A percentile compares a stretch with the other conserved stretches of the same genome.
Conservation (phyloP, 2,888 invertebrate genomes). For the Chamaedrilus cognettii region DNA sequence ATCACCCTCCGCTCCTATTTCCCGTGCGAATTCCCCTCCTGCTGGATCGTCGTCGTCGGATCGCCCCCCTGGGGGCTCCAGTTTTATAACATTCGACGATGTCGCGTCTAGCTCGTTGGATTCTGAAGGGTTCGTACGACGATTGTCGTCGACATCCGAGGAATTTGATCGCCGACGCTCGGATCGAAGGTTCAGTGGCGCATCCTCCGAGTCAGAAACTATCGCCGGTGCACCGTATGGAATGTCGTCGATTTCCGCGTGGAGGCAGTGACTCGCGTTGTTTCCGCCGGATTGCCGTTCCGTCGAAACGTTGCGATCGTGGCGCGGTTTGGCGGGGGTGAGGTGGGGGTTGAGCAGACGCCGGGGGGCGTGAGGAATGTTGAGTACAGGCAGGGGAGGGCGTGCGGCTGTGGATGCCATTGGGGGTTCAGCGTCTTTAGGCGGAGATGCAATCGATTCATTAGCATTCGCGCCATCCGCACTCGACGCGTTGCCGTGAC, state of each 20-base stretch:
- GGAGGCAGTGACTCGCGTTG: too few relatives aligned
- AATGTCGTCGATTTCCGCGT: too few relatives aligned
- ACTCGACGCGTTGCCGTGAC: background rate
- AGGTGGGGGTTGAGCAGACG: constrained; percentile 14
- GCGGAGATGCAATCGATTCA: background rate
- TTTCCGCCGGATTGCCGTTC: too few relatives aligned
- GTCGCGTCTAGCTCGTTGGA: too few relatives aligned
- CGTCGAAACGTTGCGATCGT: too few relatives aligned
- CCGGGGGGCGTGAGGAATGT: constrained; percentile 20
- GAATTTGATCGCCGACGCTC: background rate
- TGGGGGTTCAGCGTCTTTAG: background rate
- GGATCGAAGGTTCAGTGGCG: too few relatives aligned
- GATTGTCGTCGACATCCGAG: background rate
- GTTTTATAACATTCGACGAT: too few relatives aligned
- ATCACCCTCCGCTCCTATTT: background rate
- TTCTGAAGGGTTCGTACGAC: too few relatives aligned
- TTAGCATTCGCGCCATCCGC: background rate
- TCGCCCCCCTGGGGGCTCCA: too few relatives aligned
- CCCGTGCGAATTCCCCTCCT: background rate
- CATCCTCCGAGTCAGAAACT: too few relatives aligned
- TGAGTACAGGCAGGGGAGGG: constrained; percentile 13
- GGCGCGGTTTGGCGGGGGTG: background rate
- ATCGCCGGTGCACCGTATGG: too few relatives aligned
- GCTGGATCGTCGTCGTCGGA: background rate
- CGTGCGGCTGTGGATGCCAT: background rate